Conservation (phyloP, 2,888 invertebrate species). For the Acanthopleura granulata region DNA sequence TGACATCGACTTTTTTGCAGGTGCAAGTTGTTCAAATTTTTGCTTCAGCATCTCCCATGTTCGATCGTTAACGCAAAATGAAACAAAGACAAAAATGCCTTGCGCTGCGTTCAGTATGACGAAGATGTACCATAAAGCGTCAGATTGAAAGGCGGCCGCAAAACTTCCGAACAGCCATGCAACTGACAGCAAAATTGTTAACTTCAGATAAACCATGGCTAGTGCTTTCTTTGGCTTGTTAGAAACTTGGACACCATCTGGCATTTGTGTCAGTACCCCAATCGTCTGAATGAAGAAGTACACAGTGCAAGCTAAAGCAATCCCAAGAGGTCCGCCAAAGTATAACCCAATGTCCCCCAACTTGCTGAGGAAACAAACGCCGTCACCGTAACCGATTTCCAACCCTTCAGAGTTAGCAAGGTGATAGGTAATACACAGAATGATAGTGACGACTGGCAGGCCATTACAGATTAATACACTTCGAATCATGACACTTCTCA, state of each 20-base stretch:
- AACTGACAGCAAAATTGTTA: neutral
- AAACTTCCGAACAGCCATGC: conserved; percentile 1
- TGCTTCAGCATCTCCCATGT: conserved; percentile 3
- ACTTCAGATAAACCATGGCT: conserved; percentile 3
- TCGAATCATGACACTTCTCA: neutral
- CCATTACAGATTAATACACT: conserved; percentile 1
- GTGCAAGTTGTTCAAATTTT: neutral
- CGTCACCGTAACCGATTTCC: conserved; percentile 1
- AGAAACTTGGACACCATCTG: neutral
- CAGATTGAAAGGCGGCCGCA: neutral
- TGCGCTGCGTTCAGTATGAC: neutral
- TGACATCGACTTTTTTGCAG: neutral
- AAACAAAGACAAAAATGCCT: neutral
- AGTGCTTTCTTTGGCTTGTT: neutral
- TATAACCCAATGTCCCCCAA: conserved; percentile 7
- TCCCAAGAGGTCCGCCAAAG: neutral
- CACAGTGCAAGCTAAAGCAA: neutral
- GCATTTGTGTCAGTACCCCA: neutral
- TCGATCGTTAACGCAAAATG: neutral
- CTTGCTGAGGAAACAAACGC: neutral
- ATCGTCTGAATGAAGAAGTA: neutral
- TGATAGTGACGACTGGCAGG: neutral
- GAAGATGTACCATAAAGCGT: neutral
- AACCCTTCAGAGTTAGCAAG: neutral
- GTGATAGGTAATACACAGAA: neutral